A percentile compares a stretch with the other conserved stretches of the same genome.
These are phyloP conservation scores for Datnioides undecimradiatus DNA, from an alignment of 2,113 vertebrate species.

Conservation along the genomic window DNA sequence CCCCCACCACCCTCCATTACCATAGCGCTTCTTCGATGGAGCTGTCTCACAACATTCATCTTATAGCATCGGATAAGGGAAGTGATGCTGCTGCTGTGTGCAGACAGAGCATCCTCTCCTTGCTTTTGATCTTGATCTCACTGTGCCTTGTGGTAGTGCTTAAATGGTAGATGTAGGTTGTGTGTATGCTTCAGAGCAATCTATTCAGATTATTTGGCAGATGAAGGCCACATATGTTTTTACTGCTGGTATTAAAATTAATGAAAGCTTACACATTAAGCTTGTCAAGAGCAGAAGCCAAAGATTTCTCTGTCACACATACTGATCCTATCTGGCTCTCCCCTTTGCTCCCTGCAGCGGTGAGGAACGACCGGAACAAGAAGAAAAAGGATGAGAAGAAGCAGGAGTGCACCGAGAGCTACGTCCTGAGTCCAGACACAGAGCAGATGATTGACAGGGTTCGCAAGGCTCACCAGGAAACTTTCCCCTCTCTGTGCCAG, in stretches of 20 bases:
- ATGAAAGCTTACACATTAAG: background rate
- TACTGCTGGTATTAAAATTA: background rate
- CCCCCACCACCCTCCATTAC: conserved; percentile 45
- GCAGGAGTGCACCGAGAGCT: conserved; percentile 93
- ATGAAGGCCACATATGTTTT: background rate
- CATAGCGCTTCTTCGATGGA: conserved; percentile 37
- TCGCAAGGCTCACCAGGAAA: conserved; percentile 97
- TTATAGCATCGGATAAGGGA: conserved; percentile 46
- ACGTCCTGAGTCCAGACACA: conserved; percentile 92
- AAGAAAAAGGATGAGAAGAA: conserved; percentile 98
- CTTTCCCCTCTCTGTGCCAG: conserved; percentile 98
- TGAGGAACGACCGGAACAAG: conserved; percentile 98
- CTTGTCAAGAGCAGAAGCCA: background rate
- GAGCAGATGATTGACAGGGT: conserved; percentile 97
- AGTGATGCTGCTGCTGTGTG: conserved; percentile 31
- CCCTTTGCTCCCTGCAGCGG: conserved; percentile 84
- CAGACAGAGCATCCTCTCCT: conserved; percentile 37
- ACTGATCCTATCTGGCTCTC: background rate
- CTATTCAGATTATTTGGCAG: background rate
- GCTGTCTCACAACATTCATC: conserved; percentile 73
- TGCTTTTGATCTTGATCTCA: conserved; percentile 28
- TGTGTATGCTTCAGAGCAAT: background rate
- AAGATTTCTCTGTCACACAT: background rate
- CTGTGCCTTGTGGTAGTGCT: conserved; percentile 20
- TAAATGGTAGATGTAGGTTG: background rate